Base-by-base conservation (phyloP, 2,797 vertebrate genomes). In the Meriones psammophilus region DNA sequence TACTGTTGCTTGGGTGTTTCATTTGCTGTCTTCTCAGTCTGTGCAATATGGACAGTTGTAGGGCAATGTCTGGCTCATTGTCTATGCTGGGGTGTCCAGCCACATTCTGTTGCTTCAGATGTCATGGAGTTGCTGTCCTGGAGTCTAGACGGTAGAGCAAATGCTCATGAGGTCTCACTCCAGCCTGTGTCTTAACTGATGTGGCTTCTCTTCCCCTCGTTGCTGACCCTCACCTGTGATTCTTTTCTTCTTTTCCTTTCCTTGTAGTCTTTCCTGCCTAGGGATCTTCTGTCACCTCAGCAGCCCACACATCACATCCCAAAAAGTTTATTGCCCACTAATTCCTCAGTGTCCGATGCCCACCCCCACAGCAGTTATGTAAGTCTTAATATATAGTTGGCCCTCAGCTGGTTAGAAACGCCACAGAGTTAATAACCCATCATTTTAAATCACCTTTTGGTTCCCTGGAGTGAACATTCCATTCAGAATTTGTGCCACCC, bases 141-240 rank as follows among this genome's bases (percentile, higher is more conserved):
- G n/a, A n/a, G 36, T 77, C 46, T 73, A 46, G 71, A 42, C 42
- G 30, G 8, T 68, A 28, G 79, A n/a, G n/a, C 42, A 26, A 39
- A 2, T 5, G 0, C 33, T 10, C n/a, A 22, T 77, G 24, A 36
- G 24, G 69, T 68, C 39, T 8, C 2, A 4, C 42, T 54, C 17
- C 4, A 30, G 26, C 24, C 50, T 94, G 30, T 42, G 30, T 15
- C 58, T 79, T 66, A n/a, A 42, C 28, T 85, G 77, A 39, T 24
- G 2, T 26, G 62, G 4, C 39, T 28, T 14, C 39, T 71, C 54
- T 78, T 1, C 8, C n/a, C 54, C 39, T 30, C 5, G 15, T 17
- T 33, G 69, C 62, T 24, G n/a, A 0, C 0, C 0, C 5, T 50
- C 17, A 5, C 28, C 28, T 79, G 30, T 56, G 83, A 28, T 73